A percentile compares a stretch with the other conserved stretches of the same genome.
Evolutionary conservation across 2,113 vertebrate species (phyloP).

Genomic region (Epinephelus fuscoguttatus): DNA sequence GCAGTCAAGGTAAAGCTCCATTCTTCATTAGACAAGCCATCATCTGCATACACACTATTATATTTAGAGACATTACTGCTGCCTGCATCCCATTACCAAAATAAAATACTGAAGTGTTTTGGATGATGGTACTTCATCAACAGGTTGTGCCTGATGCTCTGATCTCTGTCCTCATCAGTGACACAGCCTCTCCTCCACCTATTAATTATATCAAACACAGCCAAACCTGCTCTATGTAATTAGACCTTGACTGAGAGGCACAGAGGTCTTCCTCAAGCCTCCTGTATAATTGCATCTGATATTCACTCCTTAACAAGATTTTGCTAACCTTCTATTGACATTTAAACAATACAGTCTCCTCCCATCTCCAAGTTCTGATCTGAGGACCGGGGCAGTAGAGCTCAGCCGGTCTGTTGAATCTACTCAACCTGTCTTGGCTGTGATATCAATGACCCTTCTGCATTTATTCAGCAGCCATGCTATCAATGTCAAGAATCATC

Average conservation of each 20-base stretch:
- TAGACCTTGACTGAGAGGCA: conserved; percentile 56
- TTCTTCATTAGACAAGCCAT: conserved; percentile 10
- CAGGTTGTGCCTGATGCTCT: conserved; percentile 57
- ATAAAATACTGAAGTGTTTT: conserved; percentile 55
- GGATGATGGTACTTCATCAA: conserved; percentile 45
- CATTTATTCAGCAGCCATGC: conserved; percentile 21
- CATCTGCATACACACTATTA: conserved; percentile 24
- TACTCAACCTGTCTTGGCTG: conserved; percentile 3
- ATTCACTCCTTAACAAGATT: conserved; percentile 63
- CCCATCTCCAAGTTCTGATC: conserved; percentile 13
- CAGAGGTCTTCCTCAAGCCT: conserved; percentile 32
- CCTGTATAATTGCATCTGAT: conserved; percentile 57
- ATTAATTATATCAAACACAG: conserved; percentile 65
- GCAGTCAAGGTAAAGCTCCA: background rate
- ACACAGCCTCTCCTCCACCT: conserved; percentile 55
- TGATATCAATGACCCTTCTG: background rate
- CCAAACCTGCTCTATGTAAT: conserved; percentile 61
- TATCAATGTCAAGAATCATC: conserved; percentile 32
- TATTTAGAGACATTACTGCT: conserved; percentile 37
- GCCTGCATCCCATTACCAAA: conserved; percentile 41
- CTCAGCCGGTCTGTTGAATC: conserved; percentile 1
- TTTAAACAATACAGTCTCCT: conserved; percentile 45
- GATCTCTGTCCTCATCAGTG: conserved; percentile 60
- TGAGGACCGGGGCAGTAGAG: background rate
- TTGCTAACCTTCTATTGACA: conserved; percentile 53